phyloP scores from a whole-genome alignment of 2,113 vertebrate species.

The Irena cyanogastra region DNA sequence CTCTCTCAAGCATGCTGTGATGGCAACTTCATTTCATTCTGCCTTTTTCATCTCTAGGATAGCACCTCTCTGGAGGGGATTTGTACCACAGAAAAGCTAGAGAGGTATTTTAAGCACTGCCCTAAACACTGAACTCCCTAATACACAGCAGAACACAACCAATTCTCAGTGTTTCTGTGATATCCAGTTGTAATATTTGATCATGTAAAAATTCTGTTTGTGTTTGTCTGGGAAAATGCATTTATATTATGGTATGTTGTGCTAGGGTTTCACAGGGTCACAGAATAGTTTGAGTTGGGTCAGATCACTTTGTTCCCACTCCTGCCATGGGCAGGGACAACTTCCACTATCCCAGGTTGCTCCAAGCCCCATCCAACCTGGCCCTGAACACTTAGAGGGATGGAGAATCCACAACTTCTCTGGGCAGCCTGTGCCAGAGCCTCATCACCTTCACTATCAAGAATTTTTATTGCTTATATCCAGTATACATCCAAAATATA shows the following conservation, averaged over 20 bases:
- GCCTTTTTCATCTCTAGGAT: neutral
- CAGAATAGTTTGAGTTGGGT: neutral
- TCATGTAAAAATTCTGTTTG: neutral
- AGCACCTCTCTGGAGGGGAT: neutral
- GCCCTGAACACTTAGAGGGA: rapidly evolving
- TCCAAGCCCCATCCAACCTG: rapidly evolving
- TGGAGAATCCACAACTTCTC: rapidly evolving
- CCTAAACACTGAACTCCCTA: neutral
- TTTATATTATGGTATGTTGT: neutral
- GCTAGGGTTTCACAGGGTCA: neutral
- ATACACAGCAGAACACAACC: neutral
- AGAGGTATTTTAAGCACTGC: neutral
- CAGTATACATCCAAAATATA: neutral
- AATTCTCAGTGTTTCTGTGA: neutral
- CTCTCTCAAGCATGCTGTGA: neutral
- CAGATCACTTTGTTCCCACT: rapidly evolving
- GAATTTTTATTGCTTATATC: neutral
- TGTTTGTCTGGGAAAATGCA: neutral
- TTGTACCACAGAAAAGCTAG: neutral
- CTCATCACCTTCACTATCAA: neutral
- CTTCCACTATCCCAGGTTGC: rapidly evolving
- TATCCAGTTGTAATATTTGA: neutral
- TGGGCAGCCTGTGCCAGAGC: rapidly evolving
- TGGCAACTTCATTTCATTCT: neutral
- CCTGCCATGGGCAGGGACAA: neutral